Evolutionary conservation across 2,113 vertebrate genomes (phyloP), one percentile per base, ranked within the genome.

Genomic region (Odocoileus virginianus): DNA sequence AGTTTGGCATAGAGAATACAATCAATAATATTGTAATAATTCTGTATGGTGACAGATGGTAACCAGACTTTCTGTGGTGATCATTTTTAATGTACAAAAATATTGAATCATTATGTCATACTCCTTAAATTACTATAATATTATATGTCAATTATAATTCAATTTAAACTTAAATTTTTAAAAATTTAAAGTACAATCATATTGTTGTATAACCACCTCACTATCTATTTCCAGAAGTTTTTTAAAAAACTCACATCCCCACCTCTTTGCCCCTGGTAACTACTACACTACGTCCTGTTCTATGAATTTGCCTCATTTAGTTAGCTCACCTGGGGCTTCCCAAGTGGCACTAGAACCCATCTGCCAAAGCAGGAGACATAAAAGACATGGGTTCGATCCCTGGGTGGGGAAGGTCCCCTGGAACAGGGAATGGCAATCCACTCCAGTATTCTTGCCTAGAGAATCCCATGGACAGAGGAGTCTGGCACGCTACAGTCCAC

Each of bases 271-370:
- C 58, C 43, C 58, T 86, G 45, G 11, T 8, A 95, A 52, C 43
- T 43, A 89, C 27, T 95, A 11, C 50, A 87, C 55, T 92, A 78
- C 54, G 79, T 94, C 89, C 40, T 52, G 14, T 88, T 95, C 40
- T 50, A 17, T 50, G 64, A 90, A 88, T 23, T 81, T 89, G 27
- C 17, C 58, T 93, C 36, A 36, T 10, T 52, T 86, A 83, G 7
- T 47, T 30, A 94, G 30, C 36, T 91, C 47, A 17, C n/a, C 21
- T 85, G 54, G 23, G 71, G 71, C 71, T 76, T 43, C 23, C 71
- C 71, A 76, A 21, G 40, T 3, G 3, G 40, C 12, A 0, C 71
- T 76, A 43, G 71, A 43, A 76, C 71, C 40, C 3, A 0, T 6
- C 40, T 76, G 40, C 40, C 71, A 43, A 76, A 43, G 71, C 71